Evolutionary conservation across 2,797 vertebrate genomes (phyloP), one percentile per base, ranked within the genome.

Genomic region (Pogonophryne albipinna): DNA sequence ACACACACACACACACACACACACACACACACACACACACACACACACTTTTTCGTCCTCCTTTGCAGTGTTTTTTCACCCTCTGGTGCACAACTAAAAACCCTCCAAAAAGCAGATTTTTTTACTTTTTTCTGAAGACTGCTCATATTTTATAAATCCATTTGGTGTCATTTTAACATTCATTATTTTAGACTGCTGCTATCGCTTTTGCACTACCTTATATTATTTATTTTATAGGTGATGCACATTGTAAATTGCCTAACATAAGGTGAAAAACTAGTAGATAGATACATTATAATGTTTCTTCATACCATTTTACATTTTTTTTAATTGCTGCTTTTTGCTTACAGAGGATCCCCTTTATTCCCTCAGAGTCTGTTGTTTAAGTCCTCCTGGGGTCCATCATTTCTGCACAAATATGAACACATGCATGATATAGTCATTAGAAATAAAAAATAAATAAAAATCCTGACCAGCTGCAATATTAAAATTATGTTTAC

Each of bases 11-110:
- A 57, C 73, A 55, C 52, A 66, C 74, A 52, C 76, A 74, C 68
- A 72, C 77, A 58, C 77, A 72, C 73, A 57, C 74, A 71, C 79
- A 63, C 67, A 74, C 80, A 61, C 79, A 71, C 73, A 57, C 74
- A 71, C 79, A 63, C 67, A 74, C 80, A 61, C 79, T 69, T 11
- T n/a, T 17, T 16, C 58, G 10, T 64, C 41, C 7, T 53, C 59
- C 46, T 60, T 51, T 49, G 47, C 63, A 58, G 59, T 74, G 55
- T 87, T 75, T 38, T 38, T 83, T 75, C 73, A 68, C 27, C 20
- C 65, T 71, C 58, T 64, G 61, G 51, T 71, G 80, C 73, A 74
- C 85, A 74, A 63, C 61, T 66, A 66, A 74, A 38, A 76, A 71
- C 14, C 50, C 66, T 66, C 49, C 31, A 66, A 82, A 78, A 78